A percentile compares a stretch with the other conserved stretches of the same genome.
Evolutionary conservation across 1,140 invertebrate genomes (phyloP).

Genomic region (Agrilus planipennis): DNA sequence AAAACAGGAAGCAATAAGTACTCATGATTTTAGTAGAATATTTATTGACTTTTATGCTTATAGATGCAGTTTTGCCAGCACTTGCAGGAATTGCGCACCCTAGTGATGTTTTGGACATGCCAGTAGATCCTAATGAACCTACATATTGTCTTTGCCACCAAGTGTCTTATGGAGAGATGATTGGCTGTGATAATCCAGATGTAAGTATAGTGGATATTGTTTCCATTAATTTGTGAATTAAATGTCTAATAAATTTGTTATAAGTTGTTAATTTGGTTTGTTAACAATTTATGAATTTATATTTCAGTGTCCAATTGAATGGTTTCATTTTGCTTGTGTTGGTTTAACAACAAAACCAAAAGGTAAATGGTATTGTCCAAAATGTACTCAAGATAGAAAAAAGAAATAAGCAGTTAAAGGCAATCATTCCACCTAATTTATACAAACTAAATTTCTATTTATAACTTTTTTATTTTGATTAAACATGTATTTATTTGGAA

Average conservation of each 20-base stretch:
- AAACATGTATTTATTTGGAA: too few species aligned
- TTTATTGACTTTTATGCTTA: conserved; percentile 22
- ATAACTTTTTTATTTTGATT: too few species aligned
- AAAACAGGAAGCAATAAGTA: not conserved
- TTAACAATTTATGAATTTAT: conserved; percentile 9
- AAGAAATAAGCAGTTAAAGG: too few species aligned
- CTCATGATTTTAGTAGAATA: not conserved
- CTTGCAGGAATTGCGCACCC: conserved; percentile 58
- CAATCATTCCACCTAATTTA: too few species aligned
- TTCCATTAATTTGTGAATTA: not conserved
- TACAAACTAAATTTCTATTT: too few species aligned
- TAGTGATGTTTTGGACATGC: conserved; percentile 90
- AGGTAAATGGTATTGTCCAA: conserved; percentile 97
- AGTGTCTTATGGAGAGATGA: conserved; percentile 99
- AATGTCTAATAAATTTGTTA: not conserved
- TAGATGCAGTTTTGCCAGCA: conserved; percentile 34
- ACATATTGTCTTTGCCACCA: conserved; percentile 98
- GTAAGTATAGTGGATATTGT: conserved; percentile 18
- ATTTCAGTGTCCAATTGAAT: conserved; percentile 87
- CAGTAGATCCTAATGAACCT: conserved; percentile 98
- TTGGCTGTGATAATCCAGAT: conserved; percentile 95
- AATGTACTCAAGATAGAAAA: conserved; percentile 76
- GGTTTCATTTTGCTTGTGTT: conserved; percentile 98
- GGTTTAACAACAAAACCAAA: conserved; percentile 95
- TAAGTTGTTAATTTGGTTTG: conserved; percentile 2